Conservation (phyloP, 1,140 invertebrate genomes). For the Euwallacea similis region DNA sequence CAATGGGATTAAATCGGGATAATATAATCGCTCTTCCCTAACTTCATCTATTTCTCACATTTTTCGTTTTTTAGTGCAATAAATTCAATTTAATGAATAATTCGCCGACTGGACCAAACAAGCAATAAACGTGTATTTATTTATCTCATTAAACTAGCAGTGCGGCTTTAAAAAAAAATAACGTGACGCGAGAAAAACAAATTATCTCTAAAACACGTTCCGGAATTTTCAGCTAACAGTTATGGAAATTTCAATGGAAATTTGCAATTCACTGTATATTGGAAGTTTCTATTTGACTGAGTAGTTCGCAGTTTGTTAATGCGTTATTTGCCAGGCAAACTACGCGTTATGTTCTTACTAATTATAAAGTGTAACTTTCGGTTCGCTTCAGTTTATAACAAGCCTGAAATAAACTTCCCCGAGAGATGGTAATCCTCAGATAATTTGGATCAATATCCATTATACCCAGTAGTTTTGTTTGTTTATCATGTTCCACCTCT, state of each 20-base stretch:
- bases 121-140: background rate
- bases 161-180: background rate
- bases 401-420: background rate
- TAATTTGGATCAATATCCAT: background rate
- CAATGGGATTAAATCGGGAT: too few relatives aligned
- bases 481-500: too few relatives aligned
- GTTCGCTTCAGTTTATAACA: slow-evolving; percentile 1
- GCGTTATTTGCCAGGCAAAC: background rate
- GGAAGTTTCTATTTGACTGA: background rate
- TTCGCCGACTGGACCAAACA: background rate
- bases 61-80: background rate
- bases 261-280: slow-evolving; percentile 3
- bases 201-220: background rate
- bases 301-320: background rate
- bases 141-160: background rate
- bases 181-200: background rate
- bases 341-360: slow-evolving; percentile 1
- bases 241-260: slow-evolving; percentile 3
- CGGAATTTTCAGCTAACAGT: background rate
- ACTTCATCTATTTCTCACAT: background rate
- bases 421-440: background rate
- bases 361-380: slow-evolving; percentile 6
- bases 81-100: background rate
- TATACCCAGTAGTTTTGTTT: too few relatives aligned
- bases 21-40: background rate